A percentile compares a stretch with the other conserved stretches of the same genome.
phyloP scores from a whole-genome alignment of 1,140 invertebrate genomes.

The Trissolcus basalis region DNA sequence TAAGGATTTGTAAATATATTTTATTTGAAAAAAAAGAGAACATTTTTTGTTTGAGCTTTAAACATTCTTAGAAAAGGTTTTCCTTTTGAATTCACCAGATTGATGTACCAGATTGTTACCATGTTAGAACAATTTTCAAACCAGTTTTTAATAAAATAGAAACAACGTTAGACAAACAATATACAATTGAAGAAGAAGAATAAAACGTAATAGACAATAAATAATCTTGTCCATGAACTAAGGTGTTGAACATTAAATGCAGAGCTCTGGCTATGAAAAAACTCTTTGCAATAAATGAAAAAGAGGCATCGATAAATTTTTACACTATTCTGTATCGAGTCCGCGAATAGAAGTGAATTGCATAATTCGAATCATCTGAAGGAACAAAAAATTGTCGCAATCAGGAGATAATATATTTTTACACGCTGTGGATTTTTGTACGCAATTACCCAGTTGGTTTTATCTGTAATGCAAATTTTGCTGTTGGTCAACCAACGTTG shows the following conservation, averaged over 20 bases:
- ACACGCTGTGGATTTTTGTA: too few relatives aligned
- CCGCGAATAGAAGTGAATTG: conserved; percentile 54
- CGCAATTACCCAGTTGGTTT: too few relatives aligned
- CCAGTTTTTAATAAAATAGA: conserved; percentile 39
- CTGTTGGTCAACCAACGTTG: too few relatives aligned
- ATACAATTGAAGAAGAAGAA: conserved; percentile 30
- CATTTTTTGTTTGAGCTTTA: neutral
- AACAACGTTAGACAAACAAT: conserved; percentile 9
- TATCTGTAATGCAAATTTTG: too few relatives aligned
- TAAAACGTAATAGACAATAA: conserved; percentile 57
- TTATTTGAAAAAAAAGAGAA: conserved; percentile 4
- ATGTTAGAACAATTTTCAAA: conserved; percentile 23
- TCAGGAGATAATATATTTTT: too few relatives aligned
- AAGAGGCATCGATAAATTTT: conserved; percentile 36
- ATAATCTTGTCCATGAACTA: conserved; percentile 54
- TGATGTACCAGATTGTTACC: too few relatives aligned
- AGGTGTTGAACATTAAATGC: conserved; percentile 33
- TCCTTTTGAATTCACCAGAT: neutral
- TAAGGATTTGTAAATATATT: conserved; percentile 34
- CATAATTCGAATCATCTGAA: conserved; percentile 6
- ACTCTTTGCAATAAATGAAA: conserved; percentile 46
- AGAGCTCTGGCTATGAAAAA: conserved; percentile 29
- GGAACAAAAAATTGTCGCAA: conserved; percentile 11
- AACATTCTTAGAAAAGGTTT: neutral
- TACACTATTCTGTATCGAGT: conserved; percentile 28